Evolutionary conservation across 53 echinoderm and acorn worm genomes (phyloP), one percentile per base, ranked within the genome.

Genomic region (Apostichopus leukothele): DNA sequence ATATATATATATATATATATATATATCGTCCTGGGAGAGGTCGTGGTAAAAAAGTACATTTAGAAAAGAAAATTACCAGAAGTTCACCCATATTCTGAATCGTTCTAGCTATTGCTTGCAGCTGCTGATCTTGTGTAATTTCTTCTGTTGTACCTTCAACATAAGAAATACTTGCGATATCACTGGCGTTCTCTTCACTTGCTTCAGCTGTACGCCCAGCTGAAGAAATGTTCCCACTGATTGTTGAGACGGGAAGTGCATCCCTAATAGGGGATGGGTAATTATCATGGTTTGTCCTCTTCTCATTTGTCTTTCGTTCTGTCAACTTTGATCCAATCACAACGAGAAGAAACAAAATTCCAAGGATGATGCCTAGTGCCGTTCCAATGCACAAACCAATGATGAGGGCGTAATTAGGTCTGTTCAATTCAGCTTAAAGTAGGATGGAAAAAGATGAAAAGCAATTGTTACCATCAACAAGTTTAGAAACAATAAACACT

Each of bases 361-460:
- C 55, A 9, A 81, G 7, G 22, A 81, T 59, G 8, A 81, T 55
- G 10, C 54, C 81, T 22, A 81, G 23, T 22, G 81, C 19, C 20
- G 20, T 54, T 19, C 54, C 57, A 22, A 81, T 20, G 9, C 55
- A 21, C 54, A 81, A n/a, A 10, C 81, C 81, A 55, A 81, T 81
- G 22, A 81, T 81, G 9, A 81, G 81, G 14, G 20, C 81, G 81
- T 81, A 81, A 5, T 81, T 81, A 54, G 22, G 81, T 10, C 13
- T 51, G 1, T 6, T 19, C 19, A 55, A 13, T 6, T 22, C 26
- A 51, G 13, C 14, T 12, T 13, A 76, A 22, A 14, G 51, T 4
- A 12, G 76, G 39, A 39, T 39, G 25, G 50, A n/a, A 51, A 14
- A 5, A 26, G 7, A 74, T 19, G 11, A 21, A 74, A 74, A 74